Conservation (phyloP, 2,113 vertebrate genomes). For the Sebastes schlegelii region DNA sequence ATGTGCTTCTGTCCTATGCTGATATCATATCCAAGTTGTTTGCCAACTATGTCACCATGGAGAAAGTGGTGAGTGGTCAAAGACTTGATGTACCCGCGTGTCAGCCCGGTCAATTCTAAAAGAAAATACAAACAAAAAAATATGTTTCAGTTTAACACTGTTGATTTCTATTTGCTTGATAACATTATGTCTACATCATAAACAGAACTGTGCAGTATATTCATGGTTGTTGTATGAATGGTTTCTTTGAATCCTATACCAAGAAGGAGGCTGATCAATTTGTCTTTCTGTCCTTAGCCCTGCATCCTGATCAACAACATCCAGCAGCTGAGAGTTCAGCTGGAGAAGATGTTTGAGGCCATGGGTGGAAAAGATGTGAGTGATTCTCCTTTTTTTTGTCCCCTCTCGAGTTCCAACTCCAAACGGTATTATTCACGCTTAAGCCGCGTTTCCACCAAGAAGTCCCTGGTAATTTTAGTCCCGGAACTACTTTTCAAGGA, state of each 20-base stretch:
- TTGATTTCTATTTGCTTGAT: background rate
- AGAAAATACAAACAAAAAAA: background rate
- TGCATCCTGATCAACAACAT: constrained; percentile 99
- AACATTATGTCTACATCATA: background rate
- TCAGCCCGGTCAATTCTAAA: background rate
- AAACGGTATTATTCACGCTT: background rate
- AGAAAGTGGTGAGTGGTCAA: constrained; percentile 89
- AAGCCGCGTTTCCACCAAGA: too few relatives aligned
- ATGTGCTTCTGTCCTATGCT: constrained; percentile 95
- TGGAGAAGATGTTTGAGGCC: constrained; percentile 99
- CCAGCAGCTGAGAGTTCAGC: constrained; percentile 95
- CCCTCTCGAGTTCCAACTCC: background rate
- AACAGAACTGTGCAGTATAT: too few relatives aligned
- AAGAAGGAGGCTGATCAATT: background rate
- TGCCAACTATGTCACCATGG: constrained; percentile 94
- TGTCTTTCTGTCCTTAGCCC: constrained; percentile 73
- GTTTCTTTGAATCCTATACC: background rate
- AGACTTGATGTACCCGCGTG: background rate
- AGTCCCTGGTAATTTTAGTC: too few relatives aligned
- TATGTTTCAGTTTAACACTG: background rate
- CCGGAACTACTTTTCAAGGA: too few relatives aligned
- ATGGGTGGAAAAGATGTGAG: constrained; percentile 97
- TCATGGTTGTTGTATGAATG: background rate
- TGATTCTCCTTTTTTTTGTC: background rate
- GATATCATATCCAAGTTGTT: constrained; percentile 97